phyloP scores from a whole-genome alignment of 1,140 invertebrate genomes.

The Trichogramma pretiosum region DNA sequence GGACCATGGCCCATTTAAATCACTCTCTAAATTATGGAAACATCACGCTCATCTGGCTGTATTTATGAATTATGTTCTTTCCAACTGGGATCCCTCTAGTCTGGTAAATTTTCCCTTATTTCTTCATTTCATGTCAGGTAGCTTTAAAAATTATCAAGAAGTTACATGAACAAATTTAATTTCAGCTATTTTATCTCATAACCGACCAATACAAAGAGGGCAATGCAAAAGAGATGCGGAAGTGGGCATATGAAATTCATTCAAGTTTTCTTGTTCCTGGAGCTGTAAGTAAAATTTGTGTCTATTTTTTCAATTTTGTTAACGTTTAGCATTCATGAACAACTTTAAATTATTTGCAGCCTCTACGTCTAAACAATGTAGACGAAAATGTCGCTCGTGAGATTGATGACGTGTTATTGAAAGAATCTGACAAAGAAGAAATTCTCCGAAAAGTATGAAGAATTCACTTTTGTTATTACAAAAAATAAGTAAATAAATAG shows the following conservation, averaged over 20 bases:
- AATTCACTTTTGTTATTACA: constrained; percentile 4
- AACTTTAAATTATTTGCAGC: constrained; percentile 50
- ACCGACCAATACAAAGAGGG: constrained; percentile 78
- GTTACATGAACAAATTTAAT: constrained; percentile 25
- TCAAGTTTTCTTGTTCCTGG: constrained; percentile 89
- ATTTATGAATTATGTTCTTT: constrained; percentile 81
- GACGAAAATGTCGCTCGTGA: constrained; percentile 80
- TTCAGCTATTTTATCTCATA: constrained; percentile 81
- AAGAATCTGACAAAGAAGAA: constrained; percentile 81
- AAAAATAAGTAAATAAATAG: not conserved
- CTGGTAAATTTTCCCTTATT: constrained; percentile 46
- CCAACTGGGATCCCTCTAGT: constrained; percentile 75
- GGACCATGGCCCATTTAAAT: constrained; percentile 74
- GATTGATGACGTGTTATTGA: constrained; percentile 75
- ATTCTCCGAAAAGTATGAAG: constrained; percentile 65
- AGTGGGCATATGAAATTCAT: constrained; percentile 97
- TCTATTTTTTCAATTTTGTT: no score
- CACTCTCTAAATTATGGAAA: constrained; percentile 58
- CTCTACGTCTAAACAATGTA: constrained; percentile 71
- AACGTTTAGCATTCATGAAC: not conserved
- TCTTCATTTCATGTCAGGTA: no score
- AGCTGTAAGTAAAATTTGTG: constrained; percentile 52
- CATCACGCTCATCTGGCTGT: constrained; percentile 77
- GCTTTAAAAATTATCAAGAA: constrained; percentile 11
- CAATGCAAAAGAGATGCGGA: constrained; percentile 79